Conservation (phyloP, 1,140 invertebrate genomes). For the Heliconius congener region DNA sequence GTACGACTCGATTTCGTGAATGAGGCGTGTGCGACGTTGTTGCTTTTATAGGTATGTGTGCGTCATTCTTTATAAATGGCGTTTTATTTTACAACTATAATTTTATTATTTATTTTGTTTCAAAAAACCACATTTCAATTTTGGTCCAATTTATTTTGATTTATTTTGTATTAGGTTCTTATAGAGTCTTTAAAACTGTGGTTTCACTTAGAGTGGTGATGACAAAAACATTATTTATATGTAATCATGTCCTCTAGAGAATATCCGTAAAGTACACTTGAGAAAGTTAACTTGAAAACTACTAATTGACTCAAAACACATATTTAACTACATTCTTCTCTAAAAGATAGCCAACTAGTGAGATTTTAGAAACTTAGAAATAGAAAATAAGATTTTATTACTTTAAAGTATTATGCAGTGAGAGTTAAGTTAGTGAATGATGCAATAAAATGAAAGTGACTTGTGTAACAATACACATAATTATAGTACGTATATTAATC, state of each 20-base stretch:
- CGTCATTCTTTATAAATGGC: too few relatives aligned
- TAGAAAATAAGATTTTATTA: conserved; percentile 7
- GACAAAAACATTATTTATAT: too few relatives aligned
- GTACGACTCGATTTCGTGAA: too few relatives aligned
- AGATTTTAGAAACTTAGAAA: background rate
- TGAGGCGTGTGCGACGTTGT: too few relatives aligned
- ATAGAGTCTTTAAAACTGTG: too few relatives aligned
- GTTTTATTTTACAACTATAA: too few relatives aligned
- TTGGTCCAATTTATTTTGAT: too few relatives aligned
- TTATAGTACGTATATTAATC: conserved; percentile 13
- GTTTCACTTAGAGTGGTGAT: too few relatives aligned
- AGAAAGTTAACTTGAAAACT: background rate
- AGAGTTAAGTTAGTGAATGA: conserved; percentile 9
- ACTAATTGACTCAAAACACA: background rate
- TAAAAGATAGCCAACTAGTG: background rate
- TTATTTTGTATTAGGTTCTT: too few relatives aligned
- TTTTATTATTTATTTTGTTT: too few relatives aligned
- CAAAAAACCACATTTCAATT: too few relatives aligned
- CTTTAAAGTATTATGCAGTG: background rate
- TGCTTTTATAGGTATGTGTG: too few relatives aligned
- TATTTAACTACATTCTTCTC: background rate
- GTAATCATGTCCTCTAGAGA: background rate
- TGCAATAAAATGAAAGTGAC: conserved; percentile 29
- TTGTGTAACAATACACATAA: conserved; percentile 28
- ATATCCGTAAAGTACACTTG: background rate